Evolutionary conservation across 2,797 vertebrate genomes (phyloP).

Genomic region (Cossypha caffra): DNA sequence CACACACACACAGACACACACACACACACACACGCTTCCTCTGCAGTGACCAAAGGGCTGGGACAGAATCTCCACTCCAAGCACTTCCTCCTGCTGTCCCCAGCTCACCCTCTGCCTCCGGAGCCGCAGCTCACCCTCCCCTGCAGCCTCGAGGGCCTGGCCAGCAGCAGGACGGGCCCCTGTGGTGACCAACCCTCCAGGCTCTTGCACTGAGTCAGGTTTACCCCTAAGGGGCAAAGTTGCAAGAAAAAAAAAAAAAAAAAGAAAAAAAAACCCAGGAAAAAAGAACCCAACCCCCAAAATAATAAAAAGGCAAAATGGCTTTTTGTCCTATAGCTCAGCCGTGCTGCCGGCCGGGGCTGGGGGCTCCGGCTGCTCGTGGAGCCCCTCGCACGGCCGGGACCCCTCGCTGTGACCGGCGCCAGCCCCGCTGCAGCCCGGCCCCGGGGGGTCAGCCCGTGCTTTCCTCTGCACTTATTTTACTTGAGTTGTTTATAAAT

Average conservation of each 20-base stretch:
- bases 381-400: background rate
- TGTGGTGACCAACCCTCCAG: background rate
- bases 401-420: background rate
- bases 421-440: background rate
- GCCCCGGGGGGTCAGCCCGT: slow-evolving; percentile 30
- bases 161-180: background rate
- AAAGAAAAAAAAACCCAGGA: background rate
- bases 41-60: background rate
- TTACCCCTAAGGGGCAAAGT: slow-evolving; percentile 57
- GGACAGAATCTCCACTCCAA: background rate
- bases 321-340: background rate
- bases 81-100: background rate
- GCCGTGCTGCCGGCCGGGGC: background rate
- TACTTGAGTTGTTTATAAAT: slow-evolving; percentile 79
- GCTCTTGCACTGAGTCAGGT: slow-evolving; percentile 18
- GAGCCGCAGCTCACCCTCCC: background rate
- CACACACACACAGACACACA: fast-evolving
- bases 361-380: background rate
- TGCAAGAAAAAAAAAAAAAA: background rate
- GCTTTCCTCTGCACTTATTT: slow-evolving; percentile 72
- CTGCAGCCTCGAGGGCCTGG: background rate
- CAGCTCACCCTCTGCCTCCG: background rate
- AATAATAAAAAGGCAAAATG: background rate
- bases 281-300: background rate
- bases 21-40: fast-evolving